These are phyloP conservation scores for Mactra quadrangularis DNA, from an alignment of 1,140 invertebrate species.

Conservation along the genomic window DNA sequence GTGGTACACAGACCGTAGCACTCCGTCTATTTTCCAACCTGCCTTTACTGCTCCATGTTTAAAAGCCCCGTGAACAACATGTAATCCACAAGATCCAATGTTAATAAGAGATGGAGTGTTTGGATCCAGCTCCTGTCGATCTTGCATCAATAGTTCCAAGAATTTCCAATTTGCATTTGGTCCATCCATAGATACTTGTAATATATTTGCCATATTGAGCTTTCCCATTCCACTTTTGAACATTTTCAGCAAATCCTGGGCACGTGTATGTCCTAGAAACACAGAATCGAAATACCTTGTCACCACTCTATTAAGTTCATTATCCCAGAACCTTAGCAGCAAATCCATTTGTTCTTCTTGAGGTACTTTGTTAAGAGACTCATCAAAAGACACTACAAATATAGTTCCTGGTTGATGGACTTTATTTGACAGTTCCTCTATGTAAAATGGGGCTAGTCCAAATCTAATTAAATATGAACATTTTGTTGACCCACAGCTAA, in stretches of 20 bases:
- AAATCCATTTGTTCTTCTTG: constrained; percentile 68
- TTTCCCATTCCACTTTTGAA: constrained; percentile 49
- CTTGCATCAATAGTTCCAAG: constrained; percentile 55
- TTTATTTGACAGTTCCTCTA: constrained; percentile 30
- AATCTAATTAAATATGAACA: constrained; percentile 43
- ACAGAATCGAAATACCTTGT: constrained; percentile 62
- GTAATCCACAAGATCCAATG: constrained; percentile 48
- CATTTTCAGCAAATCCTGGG: constrained; percentile 57
- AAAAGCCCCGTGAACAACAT: constrained; percentile 52
- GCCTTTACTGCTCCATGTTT: constrained; percentile 26
- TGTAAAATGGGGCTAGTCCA: constrained; percentile 38
- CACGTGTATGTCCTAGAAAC: constrained; percentile 61
- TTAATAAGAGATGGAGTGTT: constrained; percentile 42
- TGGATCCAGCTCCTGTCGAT: constrained; percentile 44
- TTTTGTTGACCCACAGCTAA: constrained; percentile 54
- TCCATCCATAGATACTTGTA: constrained; percentile 67
- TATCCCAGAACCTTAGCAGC: constrained; percentile 60
- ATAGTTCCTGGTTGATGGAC: constrained; percentile 27
- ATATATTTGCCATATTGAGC: constrained; percentile 40
- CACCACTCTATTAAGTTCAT: constrained; percentile 47
- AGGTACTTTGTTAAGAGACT: constrained; percentile 59
- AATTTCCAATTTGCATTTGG: constrained; percentile 72
- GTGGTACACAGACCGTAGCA: constrained; percentile 35
- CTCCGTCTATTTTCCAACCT: constrained; percentile 51
- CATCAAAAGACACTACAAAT: constrained; percentile 66